These are phyloP conservation scores for Trichopria drosophilae DNA, from an alignment of 2,888 invertebrate species.

Conservation along the genomic window DNA sequence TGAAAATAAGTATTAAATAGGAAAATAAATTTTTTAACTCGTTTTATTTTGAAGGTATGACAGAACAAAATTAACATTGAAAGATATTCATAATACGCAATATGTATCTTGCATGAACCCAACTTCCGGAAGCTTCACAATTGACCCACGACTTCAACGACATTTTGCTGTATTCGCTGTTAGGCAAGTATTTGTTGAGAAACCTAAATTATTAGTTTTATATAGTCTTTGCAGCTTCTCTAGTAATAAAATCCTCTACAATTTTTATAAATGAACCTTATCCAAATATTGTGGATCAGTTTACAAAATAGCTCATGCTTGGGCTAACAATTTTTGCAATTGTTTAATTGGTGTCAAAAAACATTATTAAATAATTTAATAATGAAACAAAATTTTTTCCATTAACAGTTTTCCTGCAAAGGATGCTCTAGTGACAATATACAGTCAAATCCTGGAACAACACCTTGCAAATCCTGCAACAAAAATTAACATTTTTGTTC, in stretches of 20 bases:
- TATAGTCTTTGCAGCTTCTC: no score
- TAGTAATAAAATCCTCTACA: not conserved
- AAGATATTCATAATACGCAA: slow-evolving; percentile 91
- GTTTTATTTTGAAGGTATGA: slow-evolving; percentile 69
- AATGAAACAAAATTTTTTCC: no score
- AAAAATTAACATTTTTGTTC: slow-evolving; percentile 68
- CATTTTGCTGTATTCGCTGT: slow-evolving; percentile 87
- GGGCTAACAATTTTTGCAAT: not conserved
- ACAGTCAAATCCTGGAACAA: slow-evolving; percentile 78
- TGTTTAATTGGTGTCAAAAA: not conserved
- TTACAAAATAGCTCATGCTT: no score
- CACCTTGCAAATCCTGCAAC: slow-evolving; percentile 69
- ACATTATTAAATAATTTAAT: not conserved
- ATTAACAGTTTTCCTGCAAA: slow-evolving; percentile 74
- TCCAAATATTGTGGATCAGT: no score
- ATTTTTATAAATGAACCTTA: not conserved
- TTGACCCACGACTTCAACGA: slow-evolving; percentile 85
- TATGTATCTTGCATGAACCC: slow-evolving; percentile 97
- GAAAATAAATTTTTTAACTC: slow-evolving; percentile 8
- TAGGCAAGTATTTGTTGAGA: slow-evolving; percentile 60
- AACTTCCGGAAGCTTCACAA: slow-evolving; percentile 92
- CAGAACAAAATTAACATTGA: slow-evolving; percentile 78
- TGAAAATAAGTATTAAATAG: not conserved
- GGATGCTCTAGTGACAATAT: slow-evolving; percentile 83
- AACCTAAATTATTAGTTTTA: slow-evolving; percentile 13